phyloP scores from a whole-genome alignment of 2,888 invertebrate species.

The Microplitis manilae region DNA sequence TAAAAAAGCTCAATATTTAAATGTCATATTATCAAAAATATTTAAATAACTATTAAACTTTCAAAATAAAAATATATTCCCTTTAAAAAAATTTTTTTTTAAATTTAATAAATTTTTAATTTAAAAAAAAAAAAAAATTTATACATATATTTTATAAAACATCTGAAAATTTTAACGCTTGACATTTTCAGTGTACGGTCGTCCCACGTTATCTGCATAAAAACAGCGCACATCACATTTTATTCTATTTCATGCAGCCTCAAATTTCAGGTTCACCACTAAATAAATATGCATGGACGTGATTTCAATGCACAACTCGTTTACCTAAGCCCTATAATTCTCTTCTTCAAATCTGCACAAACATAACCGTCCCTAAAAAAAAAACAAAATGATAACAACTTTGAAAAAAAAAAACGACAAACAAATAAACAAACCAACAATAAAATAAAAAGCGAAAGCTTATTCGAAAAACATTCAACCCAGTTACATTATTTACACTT shows the following conservation, averaged over 20 bases:
- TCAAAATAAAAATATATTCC: too few species aligned
- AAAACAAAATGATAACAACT: background rate
- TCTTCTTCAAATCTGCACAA: background rate
- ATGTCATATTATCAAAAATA: too few species aligned
- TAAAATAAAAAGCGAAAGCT: background rate
- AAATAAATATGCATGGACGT: conserved; percentile 31
- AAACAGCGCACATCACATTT: background rate
- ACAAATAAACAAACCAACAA: background rate
- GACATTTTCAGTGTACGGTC: background rate
- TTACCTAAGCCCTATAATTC: conserved; percentile 14
- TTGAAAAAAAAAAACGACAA: background rate
- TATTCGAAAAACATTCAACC: background rate
- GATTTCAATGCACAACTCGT: conserved; percentile 24
- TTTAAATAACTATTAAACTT: too few species aligned
- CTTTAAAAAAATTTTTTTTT: background rate
- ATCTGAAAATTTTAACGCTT: background rate
- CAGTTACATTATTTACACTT: background rate
- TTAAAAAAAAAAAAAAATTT: background rate
- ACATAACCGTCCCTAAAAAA: background rate
- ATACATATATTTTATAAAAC: background rate
- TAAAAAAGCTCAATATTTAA: background rate
- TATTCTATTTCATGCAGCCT: background rate
- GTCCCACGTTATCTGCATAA: background rate
- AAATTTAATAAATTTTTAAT: too few species aligned
- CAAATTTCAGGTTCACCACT: conserved; percentile 6